A percentile compares a stretch with the other conserved stretches of the same genome.
phyloP scores from a whole-genome alignment of 2,113 vertebrate species.

The Eudyptes chrysolophus region DNA sequence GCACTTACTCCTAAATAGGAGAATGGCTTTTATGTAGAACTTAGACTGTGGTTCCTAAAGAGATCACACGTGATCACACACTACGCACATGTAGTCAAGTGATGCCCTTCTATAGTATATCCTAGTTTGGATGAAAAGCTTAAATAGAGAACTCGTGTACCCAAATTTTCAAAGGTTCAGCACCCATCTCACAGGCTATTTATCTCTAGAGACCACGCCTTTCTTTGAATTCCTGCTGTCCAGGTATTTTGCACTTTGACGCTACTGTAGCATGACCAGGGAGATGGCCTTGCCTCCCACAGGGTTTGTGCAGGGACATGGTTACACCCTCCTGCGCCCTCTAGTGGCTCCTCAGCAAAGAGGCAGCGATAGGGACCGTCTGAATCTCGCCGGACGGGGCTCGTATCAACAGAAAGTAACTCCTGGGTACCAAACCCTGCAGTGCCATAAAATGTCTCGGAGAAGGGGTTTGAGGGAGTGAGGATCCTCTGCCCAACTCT shows the following conservation, averaged over 20 bases:
- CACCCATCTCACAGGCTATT: not conserved
- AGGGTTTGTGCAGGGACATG: not conserved
- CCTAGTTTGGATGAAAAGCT: not conserved
- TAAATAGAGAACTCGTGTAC: not conserved
- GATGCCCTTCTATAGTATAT: not conserved
- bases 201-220: not conserved
- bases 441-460: not conserved
- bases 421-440: not conserved
- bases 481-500: not conserved
- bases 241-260: accelerated
- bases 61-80: not conserved
- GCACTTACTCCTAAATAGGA: not conserved
- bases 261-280: accelerated
- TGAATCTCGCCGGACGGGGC: accelerated
- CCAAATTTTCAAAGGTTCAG: not conserved
- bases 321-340: not conserved
- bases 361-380: not conserved
- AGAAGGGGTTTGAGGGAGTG: not conserved
- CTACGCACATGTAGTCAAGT: not conserved
- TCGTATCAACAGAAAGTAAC: too few relatives aligned
- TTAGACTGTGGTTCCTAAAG: not conserved
- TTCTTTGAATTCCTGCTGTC: not conserved
- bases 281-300: accelerated
- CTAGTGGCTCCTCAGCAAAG: not conserved
- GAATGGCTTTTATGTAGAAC: not conserved